Evolutionary conservation across 2,113 vertebrate species (phyloP).

Genomic region (Apteryx owenii): DNA sequence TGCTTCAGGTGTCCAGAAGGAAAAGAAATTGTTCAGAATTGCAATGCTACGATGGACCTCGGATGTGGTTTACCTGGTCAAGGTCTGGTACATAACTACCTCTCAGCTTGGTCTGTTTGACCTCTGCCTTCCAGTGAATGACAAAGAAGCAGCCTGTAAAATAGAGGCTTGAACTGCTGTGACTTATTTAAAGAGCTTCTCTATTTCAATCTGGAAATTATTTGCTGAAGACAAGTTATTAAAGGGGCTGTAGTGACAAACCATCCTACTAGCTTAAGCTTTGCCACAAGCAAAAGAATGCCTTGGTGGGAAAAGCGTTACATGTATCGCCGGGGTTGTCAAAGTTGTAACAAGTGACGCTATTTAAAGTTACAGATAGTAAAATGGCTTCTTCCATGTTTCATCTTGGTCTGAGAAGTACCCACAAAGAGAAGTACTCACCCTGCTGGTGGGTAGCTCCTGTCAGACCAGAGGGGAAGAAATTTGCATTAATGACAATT

Average conservation of each 20-base stretch:
- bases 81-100: neutral
- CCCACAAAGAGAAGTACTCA: neutral
- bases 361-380: rapidly evolving
- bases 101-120: neutral
- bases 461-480: neutral
- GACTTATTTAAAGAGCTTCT: neutral
- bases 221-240: neutral
- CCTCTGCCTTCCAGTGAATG: neutral
- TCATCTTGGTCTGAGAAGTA: neutral
- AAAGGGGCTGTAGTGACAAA: neutral
- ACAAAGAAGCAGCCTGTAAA: neutral
- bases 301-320: neutral
- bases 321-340: rapidly evolving
- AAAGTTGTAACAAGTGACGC: rapidly evolving
- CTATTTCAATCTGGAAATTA: neutral
- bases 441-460: neutral
- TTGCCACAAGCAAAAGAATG: neutral
- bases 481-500: rapidly evolving
- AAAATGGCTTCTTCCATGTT: neutral
- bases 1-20: neutral
- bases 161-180: neutral
- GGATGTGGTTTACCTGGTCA: neutral
- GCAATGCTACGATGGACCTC: neutral
- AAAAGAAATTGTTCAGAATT: neutral
- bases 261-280: rapidly evolving